These are phyloP conservation scores for Hydrozoanthus tunicans DNA, from an alignment of 64 coral and sea anemone genomes.

Conservation along the genomic window DNA sequence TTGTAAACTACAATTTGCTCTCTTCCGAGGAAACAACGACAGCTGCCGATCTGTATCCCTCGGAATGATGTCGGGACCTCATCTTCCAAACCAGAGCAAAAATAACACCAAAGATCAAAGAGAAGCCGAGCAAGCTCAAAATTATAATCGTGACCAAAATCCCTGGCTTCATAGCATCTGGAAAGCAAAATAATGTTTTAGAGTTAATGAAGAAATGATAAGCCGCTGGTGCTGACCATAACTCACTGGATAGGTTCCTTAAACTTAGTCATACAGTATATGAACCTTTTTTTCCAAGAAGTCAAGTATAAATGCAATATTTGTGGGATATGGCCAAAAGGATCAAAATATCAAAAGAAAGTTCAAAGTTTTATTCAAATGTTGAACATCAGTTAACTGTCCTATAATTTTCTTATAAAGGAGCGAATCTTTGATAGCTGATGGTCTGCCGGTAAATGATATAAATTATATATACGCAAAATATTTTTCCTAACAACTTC, in stretches of 20 bases:
- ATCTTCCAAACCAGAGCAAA: not conserved
- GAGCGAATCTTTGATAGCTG: too few species aligned
- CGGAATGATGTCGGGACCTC: not conserved
- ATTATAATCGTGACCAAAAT: conserved; percentile 15
- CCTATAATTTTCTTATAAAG: too few species aligned
- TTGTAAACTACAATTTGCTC: conserved; percentile 2
- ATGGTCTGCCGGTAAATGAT: too few species aligned
- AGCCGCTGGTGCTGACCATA: not conserved
- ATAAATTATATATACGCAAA: too few species aligned
- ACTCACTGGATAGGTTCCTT: not conserved
- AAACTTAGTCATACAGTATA: too few species aligned
- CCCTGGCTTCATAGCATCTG: conserved; percentile 17
- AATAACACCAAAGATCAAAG: not conserved
- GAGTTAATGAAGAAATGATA: not conserved
- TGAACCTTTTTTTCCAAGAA: too few species aligned
- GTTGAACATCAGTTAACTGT: too few species aligned
- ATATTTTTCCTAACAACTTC: too few species aligned
- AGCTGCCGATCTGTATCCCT: conserved; percentile 10
- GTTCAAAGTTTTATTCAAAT: too few species aligned
- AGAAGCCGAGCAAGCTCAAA: not conserved
- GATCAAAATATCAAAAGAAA: too few species aligned
- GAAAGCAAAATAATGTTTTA: not conserved
- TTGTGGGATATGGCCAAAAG: too few species aligned
- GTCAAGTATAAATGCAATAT: too few species aligned
- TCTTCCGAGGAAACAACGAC: not conserved